These are phyloP conservation scores for Perithous albicinctus DNA, from an alignment of 2,888 invertebrate species.

Conservation along the genomic window DNA sequence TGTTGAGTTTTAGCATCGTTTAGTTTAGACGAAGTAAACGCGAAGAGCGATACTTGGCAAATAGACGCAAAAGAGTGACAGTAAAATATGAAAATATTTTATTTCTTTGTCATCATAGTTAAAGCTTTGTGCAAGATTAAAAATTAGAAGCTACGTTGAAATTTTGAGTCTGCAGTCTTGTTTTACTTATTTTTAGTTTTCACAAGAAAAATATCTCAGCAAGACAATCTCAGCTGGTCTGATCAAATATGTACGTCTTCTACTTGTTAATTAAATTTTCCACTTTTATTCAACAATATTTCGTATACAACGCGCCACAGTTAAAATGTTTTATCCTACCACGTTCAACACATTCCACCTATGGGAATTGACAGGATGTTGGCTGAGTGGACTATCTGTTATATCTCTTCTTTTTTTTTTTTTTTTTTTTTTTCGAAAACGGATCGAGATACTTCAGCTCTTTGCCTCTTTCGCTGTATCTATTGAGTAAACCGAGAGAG, in stretches of 20 bases:
- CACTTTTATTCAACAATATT: not conserved
- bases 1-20: not conserved
- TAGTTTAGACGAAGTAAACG: not conserved
- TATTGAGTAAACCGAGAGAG: constrained; percentile 9
- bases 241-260: not conserved
- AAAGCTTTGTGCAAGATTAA: too few relatives aligned
- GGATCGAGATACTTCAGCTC: constrained; percentile 34
- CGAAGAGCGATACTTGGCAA: not conserved
- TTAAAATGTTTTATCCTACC: not conserved
- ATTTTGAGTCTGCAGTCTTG: too few relatives aligned
- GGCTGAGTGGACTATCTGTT: constrained; percentile 30
- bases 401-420: constrained; percentile 24
- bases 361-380: constrained; percentile 31
- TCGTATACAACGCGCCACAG: not conserved
- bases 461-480: constrained; percentile 8
- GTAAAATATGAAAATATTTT: too few relatives aligned
- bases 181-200: too few relatives aligned
- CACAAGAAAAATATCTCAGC: too few relatives aligned
- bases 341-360: not conserved
- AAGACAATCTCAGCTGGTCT: too few relatives aligned
- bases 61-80: too few relatives aligned
- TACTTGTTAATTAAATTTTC: not conserved
- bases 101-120: too few relatives aligned
- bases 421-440: constrained; percentile 19
- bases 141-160: too few relatives aligned